Base-by-base conservation (phyloP, 1,140 invertebrate species). In the Aphelenchoides besseyi region DNA sequence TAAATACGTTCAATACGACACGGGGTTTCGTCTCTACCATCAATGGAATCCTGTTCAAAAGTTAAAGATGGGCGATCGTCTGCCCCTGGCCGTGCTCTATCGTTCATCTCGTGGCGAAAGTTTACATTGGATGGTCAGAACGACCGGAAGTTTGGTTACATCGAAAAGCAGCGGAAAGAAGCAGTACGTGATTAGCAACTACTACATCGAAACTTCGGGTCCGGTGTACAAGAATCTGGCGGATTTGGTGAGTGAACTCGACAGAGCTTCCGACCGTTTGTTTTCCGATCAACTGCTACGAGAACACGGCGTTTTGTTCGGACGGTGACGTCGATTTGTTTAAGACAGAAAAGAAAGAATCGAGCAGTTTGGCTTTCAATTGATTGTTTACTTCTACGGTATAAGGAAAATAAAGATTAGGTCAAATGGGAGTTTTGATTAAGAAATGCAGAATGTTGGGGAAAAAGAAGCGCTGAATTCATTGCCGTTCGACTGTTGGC, bases 171-270 rank as follows among this genome's bases (percentile, higher is more conserved):
- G 41, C 12, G 12, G 41, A 48, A 61, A 18, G 59, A 36, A 30
- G 30, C n/a, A 61, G 59, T 2, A 61, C n/a, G 59, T 29, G n/a
- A 18, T 18, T 30, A 30, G 30, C 30, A 18, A 18, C 59, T 61
- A 61, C 30, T 61, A 18, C 2, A 36, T 61, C 26, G 59, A 61
- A 2, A n/a, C 16, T 26, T 16, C 16, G n/a, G 59, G 59, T 29
- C 59, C 59, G n/a, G 30, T n/a, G 2, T 61, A n/a, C 59, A 61
- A 61, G 59, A 61, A 36, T 36, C 2, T 61, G 26, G 28, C 1
- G n/a, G 30, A 61, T 61, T 30, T 61, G 59, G 30, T 61, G 12
- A 30, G 59, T 26, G 59, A 61, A 61, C 16, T 61, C 59, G 59
- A 61, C 41, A 48, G n/a, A n/a, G 12, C 41, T 48, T 48, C 41